A percentile compares a stretch with the other conserved stretches of the same genome.
Evolutionary conservation across 2,888 invertebrate genomes (phyloP).

Genomic region (Brachyopa scutellaris): DNA sequence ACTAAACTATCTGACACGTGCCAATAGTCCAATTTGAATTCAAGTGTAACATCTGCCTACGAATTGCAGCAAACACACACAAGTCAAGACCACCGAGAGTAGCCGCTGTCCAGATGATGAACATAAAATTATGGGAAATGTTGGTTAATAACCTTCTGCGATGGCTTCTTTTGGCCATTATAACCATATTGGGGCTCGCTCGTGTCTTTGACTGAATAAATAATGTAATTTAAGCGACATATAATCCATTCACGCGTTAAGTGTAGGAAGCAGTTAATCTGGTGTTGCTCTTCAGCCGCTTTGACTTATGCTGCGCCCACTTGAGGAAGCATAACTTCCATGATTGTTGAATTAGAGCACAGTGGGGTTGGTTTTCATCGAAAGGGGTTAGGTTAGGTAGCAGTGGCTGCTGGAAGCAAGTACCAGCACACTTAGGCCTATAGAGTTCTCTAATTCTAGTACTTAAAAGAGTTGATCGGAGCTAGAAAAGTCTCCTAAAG

Average conservation of each 20-base stretch:
- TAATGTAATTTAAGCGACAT: constrained; percentile 1
- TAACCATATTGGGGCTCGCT: constrained; percentile 45
- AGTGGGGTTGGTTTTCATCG: constrained; percentile 13
- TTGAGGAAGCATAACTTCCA: constrained; percentile 42
- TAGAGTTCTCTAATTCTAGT: no score
- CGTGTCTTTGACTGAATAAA: constrained; percentile 35
- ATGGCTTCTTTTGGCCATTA: constrained; percentile 38
- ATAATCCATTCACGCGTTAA: constrained; percentile 13
- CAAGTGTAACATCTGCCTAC: constrained; percentile 43
- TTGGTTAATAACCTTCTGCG: constrained; percentile 56
- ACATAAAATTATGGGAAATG: constrained; percentile 47
- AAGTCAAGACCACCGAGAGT: constrained; percentile 16
- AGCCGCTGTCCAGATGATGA: constrained; percentile 30
- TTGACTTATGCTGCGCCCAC: constrained; percentile 48
- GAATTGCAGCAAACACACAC: constrained; percentile 24
- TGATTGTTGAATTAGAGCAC: neutral
- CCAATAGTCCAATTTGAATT: constrained; percentile 16
- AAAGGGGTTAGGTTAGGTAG: no score
- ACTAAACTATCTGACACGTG: constrained; percentile 8
- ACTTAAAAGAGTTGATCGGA: no score
- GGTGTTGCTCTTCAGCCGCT: neutral
- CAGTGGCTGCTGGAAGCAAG: no score
- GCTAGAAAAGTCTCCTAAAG: no score
- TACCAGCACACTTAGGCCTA: no score
- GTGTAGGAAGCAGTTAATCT: constrained; percentile 61